These are phyloP conservation scores for Siniperca scherzeri DNA, from an alignment of 2,797 vertebrate genomes.

Conservation along the genomic window DNA sequence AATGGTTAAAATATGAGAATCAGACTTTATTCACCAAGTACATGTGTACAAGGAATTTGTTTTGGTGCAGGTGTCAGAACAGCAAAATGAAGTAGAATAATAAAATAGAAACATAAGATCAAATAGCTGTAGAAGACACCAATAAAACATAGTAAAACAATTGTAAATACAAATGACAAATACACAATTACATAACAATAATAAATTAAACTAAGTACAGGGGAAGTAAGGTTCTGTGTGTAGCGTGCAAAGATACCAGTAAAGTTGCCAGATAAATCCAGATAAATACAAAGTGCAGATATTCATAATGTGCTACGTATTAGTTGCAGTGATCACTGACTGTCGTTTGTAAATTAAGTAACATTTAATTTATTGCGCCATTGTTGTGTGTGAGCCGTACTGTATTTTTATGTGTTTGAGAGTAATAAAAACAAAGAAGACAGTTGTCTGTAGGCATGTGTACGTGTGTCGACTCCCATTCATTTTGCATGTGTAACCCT, in stretches of 20 bases:
- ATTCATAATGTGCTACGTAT: neutral
- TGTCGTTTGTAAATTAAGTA: neutral
- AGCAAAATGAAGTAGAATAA: neutral
- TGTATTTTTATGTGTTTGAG: neutral
- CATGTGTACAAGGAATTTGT: no score
- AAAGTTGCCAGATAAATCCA: neutral
- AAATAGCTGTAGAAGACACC: neutral
- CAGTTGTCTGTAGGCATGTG: neutral
- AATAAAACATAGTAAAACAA: neutral
- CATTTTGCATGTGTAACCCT: neutral
- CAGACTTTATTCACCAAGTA: neutral
- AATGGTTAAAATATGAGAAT: neutral
- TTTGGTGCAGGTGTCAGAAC: neutral
- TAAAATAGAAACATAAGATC: neutral
- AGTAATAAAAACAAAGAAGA: neutral
- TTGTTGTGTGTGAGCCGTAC: neutral
- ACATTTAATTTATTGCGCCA: neutral
- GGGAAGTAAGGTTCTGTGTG: neutral
- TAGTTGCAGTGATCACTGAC: no score
- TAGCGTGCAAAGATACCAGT: neutral
- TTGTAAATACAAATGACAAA: neutral
- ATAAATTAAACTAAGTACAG: neutral
- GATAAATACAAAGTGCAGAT: neutral
- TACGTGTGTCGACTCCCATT: neutral
- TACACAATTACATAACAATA: neutral